Base-by-base conservation (phyloP, 2,888 invertebrate genomes). In the Rhabditoides inermis region DNA sequence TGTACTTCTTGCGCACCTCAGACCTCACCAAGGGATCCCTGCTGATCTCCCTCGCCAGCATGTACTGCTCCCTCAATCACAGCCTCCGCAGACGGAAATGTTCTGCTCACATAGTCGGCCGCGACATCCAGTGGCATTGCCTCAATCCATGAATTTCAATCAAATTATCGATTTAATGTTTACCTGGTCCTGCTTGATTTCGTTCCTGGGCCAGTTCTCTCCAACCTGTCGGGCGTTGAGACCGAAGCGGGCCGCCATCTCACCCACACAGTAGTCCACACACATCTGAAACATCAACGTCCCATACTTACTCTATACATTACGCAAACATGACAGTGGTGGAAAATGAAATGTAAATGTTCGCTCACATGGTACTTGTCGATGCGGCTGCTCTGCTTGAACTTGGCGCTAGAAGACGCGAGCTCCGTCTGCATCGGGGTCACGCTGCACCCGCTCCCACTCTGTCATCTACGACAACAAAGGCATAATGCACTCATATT, bases 131-230 rank as follows among this genome's bases (percentile, higher is more conserved):
- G 6, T 20, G 63, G 58, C 12, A 25, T 22, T 42, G 7, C 6
- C 18, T 42, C 4, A 25, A 42, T 42, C 7, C 18, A 42, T 42
- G 6, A 22, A 10, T 42, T 12, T 10, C 40, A 12, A 39, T 20
- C 6, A 83, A 72, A 0, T 91, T 90, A 64, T 88, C 86, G n/a
- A 85, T 83, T 0, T 86, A 84, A 68, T 88, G 88, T 77, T 94
- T n/a, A n/a, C n/a, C n/a, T n/a, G 92, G 46, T 91, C 91, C 1
- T 94, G 89, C 75, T 94, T 94, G 77, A 91, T 94, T 94, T 77
- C 90, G n/a, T n/a, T n/a, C n/a, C n/a, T n/a, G n/a, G n/a, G n/a
- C n/a, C n/a, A n/a, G n/a, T 98, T 95, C 80, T 94, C 92, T 0
- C 90, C 91, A 77, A 90, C 92, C 78, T 94, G 87, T 76, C 90